Base-by-base conservation (phyloP, 2,113 vertebrate genomes). In the Nannobrachium achirus region DNA sequence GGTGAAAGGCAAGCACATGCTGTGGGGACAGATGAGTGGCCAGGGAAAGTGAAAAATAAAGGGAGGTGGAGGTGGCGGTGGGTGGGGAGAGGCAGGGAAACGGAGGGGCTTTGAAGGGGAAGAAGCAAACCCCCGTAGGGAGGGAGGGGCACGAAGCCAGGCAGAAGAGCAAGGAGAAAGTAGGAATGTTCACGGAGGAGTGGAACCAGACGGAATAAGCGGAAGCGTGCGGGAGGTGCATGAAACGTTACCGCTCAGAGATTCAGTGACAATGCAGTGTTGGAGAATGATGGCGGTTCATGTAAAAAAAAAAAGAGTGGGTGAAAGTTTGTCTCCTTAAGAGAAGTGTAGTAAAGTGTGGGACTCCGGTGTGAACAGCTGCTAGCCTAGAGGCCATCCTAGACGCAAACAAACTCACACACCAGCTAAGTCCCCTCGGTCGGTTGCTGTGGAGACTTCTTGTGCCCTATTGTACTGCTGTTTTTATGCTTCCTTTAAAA, bases 371-470 rank as follows among this genome's bases (percentile, higher is more conserved):
- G 75, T 83, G 69, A 92, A 86, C 89, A 90, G 89, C 88, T 92
- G 89, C 88, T 89, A 77, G 74, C 76, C n/a, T 69, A 66, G 40
- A 45, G 16, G 14, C 75, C 19, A 67, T 60, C 62, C 63, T 73
- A 60, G 65, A 84, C 72, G 83, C 78, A 71, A 72, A 49, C 76
- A 68, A 72, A 66, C 68, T 73, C 44, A 75, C 78, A 80, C 71
- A 78, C 79, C 63, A 70, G 80, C 81, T 56, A 69, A 67, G 78
- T 79, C 73, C 66, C 69, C 78, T 83, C 80, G 58, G 86, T 81
- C 80, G 80, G 87, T 91, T 92, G 84, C 89, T 79, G 82, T 89
- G 91, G 91, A 88, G 88, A 92, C 91, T 86, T 81, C 85, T 64
- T 85, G 86, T 87, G 33, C 63, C 50, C 84, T 74, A 86, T 89